Evolutionary conservation across 2,797 vertebrate species (phyloP).

Genomic region (Aratinga solstitialis): DNA sequence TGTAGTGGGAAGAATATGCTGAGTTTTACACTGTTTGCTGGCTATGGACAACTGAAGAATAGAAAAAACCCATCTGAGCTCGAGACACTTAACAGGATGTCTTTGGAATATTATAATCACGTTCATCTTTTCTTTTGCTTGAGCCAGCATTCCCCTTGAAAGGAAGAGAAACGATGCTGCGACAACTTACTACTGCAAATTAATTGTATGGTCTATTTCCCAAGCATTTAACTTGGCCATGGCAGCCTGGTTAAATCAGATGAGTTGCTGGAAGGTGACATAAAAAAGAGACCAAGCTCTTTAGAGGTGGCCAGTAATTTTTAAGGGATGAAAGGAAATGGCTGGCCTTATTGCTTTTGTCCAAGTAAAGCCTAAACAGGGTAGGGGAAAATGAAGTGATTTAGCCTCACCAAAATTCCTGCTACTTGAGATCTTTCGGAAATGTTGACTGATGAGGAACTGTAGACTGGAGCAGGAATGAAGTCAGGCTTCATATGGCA

Average conservation of each 20-base stretch:
- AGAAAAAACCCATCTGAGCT: not conserved
- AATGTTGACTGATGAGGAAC: not conserved
- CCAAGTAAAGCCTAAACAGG: not conserved
- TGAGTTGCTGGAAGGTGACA: slow-evolving; percentile 28
- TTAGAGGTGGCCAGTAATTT: slow-evolving; percentile 22
- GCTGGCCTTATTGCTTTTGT: slow-evolving; percentile 13
- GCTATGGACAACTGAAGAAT: not conserved
- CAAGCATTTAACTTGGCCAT: slow-evolving; percentile 41
- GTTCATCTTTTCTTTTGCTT: slow-evolving; percentile 49
- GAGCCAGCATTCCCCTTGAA: slow-evolving; percentile 30
- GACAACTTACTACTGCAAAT: slow-evolving; percentile 39
- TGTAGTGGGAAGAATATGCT: not conserved
- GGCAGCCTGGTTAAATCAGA: slow-evolving; percentile 41
- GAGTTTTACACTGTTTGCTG: slow-evolving; percentile 32
- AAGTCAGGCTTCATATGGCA: not conserved
- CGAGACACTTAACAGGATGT: slow-evolving; percentile 42
- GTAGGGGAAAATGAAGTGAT: not conserved
- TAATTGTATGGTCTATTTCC: slow-evolving; percentile 46
- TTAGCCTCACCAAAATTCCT: not conserved
- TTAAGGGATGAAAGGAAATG: slow-evolving; percentile 19
- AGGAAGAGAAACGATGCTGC: slow-evolving; percentile 48
- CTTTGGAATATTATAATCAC: slow-evolving; percentile 49
- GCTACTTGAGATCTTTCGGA: not conserved
- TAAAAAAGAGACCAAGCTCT: slow-evolving; percentile 14
- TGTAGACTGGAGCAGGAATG: not conserved